Percentiles rank a stretch among this genome's conserved stretches.
phyloP scores from a whole-genome alignment of 2,113 vertebrate genomes.

The Montifringilla adamsi region DNA sequence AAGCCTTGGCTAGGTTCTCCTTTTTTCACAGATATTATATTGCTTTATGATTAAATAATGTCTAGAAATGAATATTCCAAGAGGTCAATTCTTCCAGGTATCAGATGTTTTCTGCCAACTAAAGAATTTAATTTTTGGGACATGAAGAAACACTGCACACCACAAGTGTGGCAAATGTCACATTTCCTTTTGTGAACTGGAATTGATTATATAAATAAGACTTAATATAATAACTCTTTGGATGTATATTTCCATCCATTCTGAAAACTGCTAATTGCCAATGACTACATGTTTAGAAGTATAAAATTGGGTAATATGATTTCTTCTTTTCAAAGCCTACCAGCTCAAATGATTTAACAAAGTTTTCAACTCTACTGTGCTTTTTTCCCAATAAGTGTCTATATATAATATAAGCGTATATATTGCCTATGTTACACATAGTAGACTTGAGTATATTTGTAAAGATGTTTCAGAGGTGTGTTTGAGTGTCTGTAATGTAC shows the following conservation, averaged over 20 bases:
- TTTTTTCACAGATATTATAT: not conserved
- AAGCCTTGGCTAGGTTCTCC: not conserved
- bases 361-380: constrained; percentile 35
- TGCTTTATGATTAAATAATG: not conserved
- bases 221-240: not conserved
- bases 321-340: constrained; percentile 50
- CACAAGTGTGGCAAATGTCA: not conserved
- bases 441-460: not conserved
- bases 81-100: not conserved
- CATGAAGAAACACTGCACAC: not conserved
- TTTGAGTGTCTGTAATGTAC: not conserved
- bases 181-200: not conserved
- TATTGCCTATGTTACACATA: not conserved
- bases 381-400: not conserved
- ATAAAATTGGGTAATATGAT: constrained; percentile 10
- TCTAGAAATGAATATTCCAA: not conserved
- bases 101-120: not conserved
- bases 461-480: not conserved
- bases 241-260: not conserved
- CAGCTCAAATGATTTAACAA: constrained; percentile 52
- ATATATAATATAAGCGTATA: too few species aligned
- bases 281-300: not conserved
- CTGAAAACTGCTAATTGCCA: not conserved
- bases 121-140: not conserved
- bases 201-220: not conserved